Conservation (phyloP, 2,888 invertebrate species). For the Sminthurinus aureus region DNA sequence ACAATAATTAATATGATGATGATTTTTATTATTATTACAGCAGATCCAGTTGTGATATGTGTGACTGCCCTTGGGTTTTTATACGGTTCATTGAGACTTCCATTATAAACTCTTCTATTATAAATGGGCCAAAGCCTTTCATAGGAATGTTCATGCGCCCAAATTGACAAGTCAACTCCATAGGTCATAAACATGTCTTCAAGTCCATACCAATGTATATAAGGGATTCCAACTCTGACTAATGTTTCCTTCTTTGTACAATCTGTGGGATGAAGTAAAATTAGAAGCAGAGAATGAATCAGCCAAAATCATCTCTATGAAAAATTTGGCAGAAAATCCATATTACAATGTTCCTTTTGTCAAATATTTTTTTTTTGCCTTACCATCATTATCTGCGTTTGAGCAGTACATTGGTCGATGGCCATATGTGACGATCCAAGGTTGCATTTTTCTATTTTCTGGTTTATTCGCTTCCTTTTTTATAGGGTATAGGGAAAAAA, state of each 20-base stretch:
- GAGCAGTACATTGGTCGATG: constrained; percentile 78
- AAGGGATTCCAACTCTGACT: constrained; percentile 1
- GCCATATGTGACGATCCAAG: constrained; percentile 85
- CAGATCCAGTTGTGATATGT: constrained; percentile 88
- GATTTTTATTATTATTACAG: constrained; percentile 62
- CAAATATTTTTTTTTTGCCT: no score
- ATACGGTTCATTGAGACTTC: constrained; percentile 73
- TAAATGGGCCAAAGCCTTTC: constrained; percentile 96
- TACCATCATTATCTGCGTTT: no score
- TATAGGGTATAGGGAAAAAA: no score
- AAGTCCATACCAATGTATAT: constrained; percentile 68
- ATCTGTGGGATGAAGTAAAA: no score
- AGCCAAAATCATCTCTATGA: no score
- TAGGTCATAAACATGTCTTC: constrained; percentile 86
- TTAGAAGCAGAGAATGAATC: no score
- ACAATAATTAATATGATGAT: background rate
- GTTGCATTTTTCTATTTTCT: constrained; percentile 74
- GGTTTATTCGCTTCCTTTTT: constrained; percentile 71
- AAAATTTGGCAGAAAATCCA: no score
- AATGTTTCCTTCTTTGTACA: background rate
- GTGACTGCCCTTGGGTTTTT: constrained; percentile 84
- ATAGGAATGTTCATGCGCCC: constrained; percentile 99
- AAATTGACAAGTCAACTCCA: constrained; percentile 91
- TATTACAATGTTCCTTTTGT: no score
- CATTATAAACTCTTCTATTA: constrained; percentile 76